Conservation (phyloP, 2,113 vertebrate genomes). For the Tychaedon coryphoeus region DNA sequence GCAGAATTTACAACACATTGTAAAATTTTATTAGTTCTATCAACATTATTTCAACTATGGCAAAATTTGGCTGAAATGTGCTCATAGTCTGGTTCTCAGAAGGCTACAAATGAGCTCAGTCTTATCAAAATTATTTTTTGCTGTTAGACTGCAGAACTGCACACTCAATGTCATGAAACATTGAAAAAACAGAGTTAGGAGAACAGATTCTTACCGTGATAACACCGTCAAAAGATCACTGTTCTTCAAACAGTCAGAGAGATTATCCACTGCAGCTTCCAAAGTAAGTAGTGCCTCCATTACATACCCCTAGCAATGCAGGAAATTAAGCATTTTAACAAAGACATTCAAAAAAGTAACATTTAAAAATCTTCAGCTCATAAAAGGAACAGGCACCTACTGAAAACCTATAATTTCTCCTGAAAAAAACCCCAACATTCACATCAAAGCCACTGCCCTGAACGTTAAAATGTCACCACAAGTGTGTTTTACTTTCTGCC, state of each 20-base stretch:
- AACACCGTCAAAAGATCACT: slow-evolving; percentile 91
- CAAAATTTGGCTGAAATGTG: neutral
- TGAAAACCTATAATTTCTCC: neutral
- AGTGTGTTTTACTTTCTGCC: neutral
- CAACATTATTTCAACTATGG: neutral
- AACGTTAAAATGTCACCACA: neutral
- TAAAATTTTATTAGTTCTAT: neutral
- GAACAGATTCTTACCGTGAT: slow-evolving; percentile 81
- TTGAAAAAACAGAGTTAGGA: neutral
- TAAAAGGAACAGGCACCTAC: neutral
- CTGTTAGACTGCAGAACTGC: neutral
- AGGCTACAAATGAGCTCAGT: neutral
- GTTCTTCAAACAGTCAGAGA: slow-evolving; percentile 96
- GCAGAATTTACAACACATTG: neutral
- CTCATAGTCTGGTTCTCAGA: neutral
- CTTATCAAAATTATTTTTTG: neutral
- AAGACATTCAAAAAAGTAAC: neutral
- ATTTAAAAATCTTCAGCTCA: neutral
- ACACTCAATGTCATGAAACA: neutral
- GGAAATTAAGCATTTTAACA: neutral
- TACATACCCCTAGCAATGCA: slow-evolving; percentile 86
- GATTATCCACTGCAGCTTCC: slow-evolving; percentile 94
- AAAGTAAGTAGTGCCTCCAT: slow-evolving; percentile 96
- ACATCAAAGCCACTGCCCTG: neutral
- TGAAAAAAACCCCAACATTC: neutral